phyloP scores from a whole-genome alignment of 1,140 invertebrate species.

The Zaprionus inermis region DNA sequence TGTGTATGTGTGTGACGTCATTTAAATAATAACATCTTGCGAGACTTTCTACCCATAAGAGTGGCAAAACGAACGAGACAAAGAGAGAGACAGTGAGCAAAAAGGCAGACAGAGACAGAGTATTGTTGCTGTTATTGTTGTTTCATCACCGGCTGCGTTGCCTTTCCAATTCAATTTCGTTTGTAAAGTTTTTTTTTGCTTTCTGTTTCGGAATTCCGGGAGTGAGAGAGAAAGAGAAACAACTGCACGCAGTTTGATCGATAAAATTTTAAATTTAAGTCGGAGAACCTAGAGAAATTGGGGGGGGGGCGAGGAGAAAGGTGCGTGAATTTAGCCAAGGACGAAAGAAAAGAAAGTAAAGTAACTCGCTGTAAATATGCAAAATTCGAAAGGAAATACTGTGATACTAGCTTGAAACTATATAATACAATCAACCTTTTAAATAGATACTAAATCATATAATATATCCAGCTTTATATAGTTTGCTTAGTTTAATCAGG shows the following conservation, averaged over 20 bases:
- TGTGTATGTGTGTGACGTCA: not conserved
- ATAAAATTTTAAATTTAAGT: constrained; percentile 46
- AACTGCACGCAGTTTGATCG: constrained; percentile 40
- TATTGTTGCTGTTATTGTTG: not conserved
- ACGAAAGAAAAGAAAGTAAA: not conserved
- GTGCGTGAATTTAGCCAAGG: not conserved
- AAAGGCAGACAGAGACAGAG: not conserved
- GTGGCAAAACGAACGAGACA: too few species aligned
- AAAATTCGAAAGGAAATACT: too few species aligned
- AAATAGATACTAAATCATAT: too few species aligned
- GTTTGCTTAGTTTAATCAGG: too few species aligned
- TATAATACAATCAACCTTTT: too few species aligned
- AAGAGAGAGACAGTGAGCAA: not conserved
- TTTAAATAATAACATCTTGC: not conserved
- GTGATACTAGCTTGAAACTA: too few species aligned
- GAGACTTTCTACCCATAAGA: not conserved
- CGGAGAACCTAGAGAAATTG: not conserved
- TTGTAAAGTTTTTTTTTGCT: not conserved
- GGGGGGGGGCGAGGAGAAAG: not conserved
- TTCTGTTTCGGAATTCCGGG: constrained; percentile 3
- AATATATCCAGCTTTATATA: too few species aligned
- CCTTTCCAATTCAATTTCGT: constrained; percentile 1
- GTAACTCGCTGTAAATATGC: not conserved
- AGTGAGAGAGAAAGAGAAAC: not conserved
- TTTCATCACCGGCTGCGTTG: constrained; percentile 6